Conservation (phyloP, 2,888 invertebrate species). For the Acrocyrtus sp. region DNA sequence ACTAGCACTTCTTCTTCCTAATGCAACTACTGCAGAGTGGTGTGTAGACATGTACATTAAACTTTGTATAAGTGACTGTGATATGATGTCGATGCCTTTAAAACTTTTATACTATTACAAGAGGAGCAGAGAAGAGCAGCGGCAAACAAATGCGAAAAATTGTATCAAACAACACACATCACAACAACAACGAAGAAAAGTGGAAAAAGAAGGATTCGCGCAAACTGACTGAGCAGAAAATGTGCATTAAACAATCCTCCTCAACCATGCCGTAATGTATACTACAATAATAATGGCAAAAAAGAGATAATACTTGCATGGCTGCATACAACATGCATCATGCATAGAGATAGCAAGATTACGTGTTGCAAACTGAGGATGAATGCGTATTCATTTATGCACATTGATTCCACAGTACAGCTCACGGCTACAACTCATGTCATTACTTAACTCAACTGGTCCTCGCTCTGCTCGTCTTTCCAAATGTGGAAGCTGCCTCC, state of each 20-base stretch:
- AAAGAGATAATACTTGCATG: conserved; percentile 39
- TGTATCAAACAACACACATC: conserved; percentile 6
- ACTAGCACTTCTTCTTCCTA: too few relatives aligned
- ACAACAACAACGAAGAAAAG: conserved; percentile 36
- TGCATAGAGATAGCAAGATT: too few relatives aligned
- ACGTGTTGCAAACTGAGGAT: too few relatives aligned
- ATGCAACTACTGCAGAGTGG: too few relatives aligned
- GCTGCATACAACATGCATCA: conserved; percentile 5
- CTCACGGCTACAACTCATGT: too few relatives aligned
- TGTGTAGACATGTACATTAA: too few relatives aligned
- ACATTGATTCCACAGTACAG: too few relatives aligned
- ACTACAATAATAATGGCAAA: conserved; percentile 36
- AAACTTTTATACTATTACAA: background rate
- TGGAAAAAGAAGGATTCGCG: conserved; percentile 40
- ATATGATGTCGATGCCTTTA: too few relatives aligned
- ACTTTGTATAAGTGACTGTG: too few relatives aligned
- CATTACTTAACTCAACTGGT: conserved; percentile 35
- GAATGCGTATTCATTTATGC: too few relatives aligned
- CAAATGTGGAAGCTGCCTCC: conserved; percentile 45
- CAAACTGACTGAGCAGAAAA: conserved; percentile 43
- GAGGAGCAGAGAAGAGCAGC: background rate
- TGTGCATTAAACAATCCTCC: conserved; percentile 52
- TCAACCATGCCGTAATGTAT: too few relatives aligned
- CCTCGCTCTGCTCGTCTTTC: conserved; percentile 27
- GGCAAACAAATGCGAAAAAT: conserved; percentile 29